Base-by-base conservation (phyloP, 2,888 invertebrate species). In the Dicyrtoma fusca region DNA sequence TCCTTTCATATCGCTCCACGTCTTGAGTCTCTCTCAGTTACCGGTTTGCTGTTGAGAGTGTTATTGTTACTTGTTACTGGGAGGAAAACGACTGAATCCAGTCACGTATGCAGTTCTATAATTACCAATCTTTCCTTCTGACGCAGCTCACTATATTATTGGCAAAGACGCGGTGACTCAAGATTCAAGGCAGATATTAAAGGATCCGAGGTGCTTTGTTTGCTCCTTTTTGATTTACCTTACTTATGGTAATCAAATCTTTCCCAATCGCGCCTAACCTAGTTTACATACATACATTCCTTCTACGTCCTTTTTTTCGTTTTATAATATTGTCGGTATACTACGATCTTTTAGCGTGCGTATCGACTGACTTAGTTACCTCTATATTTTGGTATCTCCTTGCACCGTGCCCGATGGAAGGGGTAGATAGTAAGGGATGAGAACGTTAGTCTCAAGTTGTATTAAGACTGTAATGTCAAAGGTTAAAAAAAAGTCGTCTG, bases 261-360 rank as follows among this genome's bases (percentile, higher is more conserved):
- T n/a, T n/a, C n/a, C n/a, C n/a, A n/a, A n/a, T n/a, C n/a, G n/a
- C n/a, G n/a, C n/a, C n/a, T n/a, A n/a, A n/a, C n/a, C n/a, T n/a
- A n/a, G n/a, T n/a, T n/a, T n/a, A n/a, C n/a, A n/a, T n/a, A n/a
- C n/a, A n/a, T n/a, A n/a, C n/a, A n/a, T 62, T 70, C 47, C 65
- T 70, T 69, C 53, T 69, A 51, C 69, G 59, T 57, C 63, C 62
- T 74, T 47, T 64, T 74, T 59, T 68, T 64, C 49, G 13, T 49
- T 4, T 49, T 19, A 49, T 49, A 4, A 13, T 49, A 49, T 14
- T 14, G 17, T 5, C 5, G 17, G 17, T 5, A 13, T 8, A 49
- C 5, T 17, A 49, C 14, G 17, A 4, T 8, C 3, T 49, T 49
- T 49, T 49, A 10, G 45, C 13, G 45, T 13, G 10, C 49, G 14